Percentiles rank a stretch among this genome's conserved stretches.
Conservation (phyloP, 2,797 vertebrate species). For the Cossypha polioptera region DNA sequence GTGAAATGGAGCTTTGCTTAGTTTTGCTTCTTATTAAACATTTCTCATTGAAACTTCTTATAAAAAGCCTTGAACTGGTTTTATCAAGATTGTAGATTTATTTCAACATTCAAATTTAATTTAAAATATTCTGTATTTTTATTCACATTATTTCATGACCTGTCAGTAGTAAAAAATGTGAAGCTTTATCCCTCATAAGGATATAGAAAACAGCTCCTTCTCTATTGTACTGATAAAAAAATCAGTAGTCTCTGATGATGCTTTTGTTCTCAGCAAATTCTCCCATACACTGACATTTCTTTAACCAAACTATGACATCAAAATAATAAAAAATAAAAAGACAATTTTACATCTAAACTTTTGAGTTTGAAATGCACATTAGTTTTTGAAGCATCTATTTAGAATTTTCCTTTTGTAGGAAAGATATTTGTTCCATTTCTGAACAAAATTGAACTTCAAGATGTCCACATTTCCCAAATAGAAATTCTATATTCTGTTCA, state of each 20-base stretch:
- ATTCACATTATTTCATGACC: neutral
- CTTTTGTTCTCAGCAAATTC: conserved; percentile 36
- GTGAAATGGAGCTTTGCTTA: neutral
- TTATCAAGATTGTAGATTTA: conserved; percentile 7
- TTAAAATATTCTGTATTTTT: neutral
- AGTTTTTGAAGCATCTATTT: conserved; percentile 19
- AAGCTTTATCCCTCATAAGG: neutral
- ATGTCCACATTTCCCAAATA: conserved; percentile 47
- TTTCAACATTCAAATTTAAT: conserved; percentile 6
- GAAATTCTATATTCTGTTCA: conserved; percentile 57
- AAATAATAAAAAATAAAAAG: conserved; percentile 10
- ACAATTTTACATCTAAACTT: conserved; percentile 36
- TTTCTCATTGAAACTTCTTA: neutral
- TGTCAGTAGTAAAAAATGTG: neutral
- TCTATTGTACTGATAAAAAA: neutral
- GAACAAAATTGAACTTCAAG: conserved; percentile 58
- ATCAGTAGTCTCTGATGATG: neutral
- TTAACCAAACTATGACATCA: neutral
- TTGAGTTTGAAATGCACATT: neutral
- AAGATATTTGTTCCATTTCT: conserved; percentile 48
- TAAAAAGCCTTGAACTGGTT: neutral
- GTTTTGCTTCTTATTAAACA: neutral
- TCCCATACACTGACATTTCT: neutral
- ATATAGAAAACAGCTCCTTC: neutral
- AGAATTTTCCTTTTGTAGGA: conserved; percentile 35